Conservation (phyloP, 1,140 invertebrate species). For the Sycophila sp. region DNA sequence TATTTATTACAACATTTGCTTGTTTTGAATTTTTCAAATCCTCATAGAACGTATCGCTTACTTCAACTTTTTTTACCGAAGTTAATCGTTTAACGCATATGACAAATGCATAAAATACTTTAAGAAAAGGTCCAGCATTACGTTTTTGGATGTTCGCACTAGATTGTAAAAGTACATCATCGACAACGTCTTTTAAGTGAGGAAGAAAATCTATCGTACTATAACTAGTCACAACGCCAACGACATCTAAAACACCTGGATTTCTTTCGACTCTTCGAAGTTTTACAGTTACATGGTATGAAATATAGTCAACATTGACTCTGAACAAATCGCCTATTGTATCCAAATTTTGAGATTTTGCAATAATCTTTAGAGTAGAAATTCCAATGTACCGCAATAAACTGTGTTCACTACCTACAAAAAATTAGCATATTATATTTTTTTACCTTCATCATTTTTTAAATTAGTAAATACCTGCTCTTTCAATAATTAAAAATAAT, state of each 20-base stretch:
- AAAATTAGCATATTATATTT: slow-evolving; percentile 37
- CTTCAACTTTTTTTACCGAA: not conserved
- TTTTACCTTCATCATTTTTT: not conserved
- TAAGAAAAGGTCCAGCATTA: slow-evolving; percentile 69
- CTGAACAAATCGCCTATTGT: slow-evolving; percentile 68
- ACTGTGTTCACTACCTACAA: slow-evolving; percentile 68
- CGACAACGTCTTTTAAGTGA: slow-evolving; percentile 71
- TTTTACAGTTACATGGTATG: slow-evolving; percentile 72
- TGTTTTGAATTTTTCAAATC: not conserved
- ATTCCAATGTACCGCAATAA: slow-evolving; percentile 69
- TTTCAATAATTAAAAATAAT: slow-evolving; percentile 75
- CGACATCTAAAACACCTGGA: slow-evolving; percentile 68
- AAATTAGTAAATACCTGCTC: slow-evolving; percentile 66
- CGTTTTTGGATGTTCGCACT: slow-evolving; percentile 68
- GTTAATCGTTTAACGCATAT: slow-evolving; percentile 68
- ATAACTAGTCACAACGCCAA: slow-evolving; percentile 74
- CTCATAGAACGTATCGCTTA: not conserved
- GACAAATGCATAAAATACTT: slow-evolving; percentile 74
- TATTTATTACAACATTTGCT: slow-evolving; percentile 37
- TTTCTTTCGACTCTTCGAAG: slow-evolving; percentile 69
- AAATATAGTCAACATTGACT: slow-evolving; percentile 74
- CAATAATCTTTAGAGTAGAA: slow-evolving; percentile 66
- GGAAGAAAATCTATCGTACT: slow-evolving; percentile 70
- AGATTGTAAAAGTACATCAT: slow-evolving; percentile 72
- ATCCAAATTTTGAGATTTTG: slow-evolving; percentile 62